Evolutionary conservation across 2,113 vertebrate genomes (phyloP), one percentile per base, ranked within the genome.

Genomic region (Ceyx margarethae): DNA sequence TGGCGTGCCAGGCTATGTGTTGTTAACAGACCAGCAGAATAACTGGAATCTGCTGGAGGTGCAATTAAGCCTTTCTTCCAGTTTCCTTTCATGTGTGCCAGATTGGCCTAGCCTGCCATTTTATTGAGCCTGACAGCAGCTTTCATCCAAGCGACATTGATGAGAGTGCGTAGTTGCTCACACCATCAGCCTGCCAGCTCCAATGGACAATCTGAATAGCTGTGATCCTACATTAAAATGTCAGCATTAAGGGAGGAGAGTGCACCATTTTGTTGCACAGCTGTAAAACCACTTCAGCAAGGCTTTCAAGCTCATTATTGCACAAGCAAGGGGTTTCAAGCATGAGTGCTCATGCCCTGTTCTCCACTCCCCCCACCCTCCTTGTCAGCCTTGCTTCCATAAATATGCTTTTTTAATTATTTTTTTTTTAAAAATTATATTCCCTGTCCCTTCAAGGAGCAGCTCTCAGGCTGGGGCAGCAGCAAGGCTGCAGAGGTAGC

Each of bases 291-390:
- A 95, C 95, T 95, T 96, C 95, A 96, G 90, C 83, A 66, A 95
- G 95, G 95, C 96, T 96, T 96, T 96, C 95, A 96, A 94, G 96
- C 95, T 96, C 96, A 96, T 96, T 96, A 96, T 94, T 96, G 84
- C 94, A 94, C 92, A 94, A 93, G 94, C 89, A 95, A 95, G 91
- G 92, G 94, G 95, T 94, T 96, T 96, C 92, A 96, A 94, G 95
- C 95, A 95, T 96, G 96, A 96, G 92, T 95, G 96, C 92, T 96
- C 29, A 94, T 93, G 91, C 85, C 85, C 95, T 79, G 90, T 91
- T 93, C 93, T 91, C 85, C 68, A 65, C 68, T 85, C 64, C 45
- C 76, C 90, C 68, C 69, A 37, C 37, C 65, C 10, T 16, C 40
- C 81, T 87, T 72, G 50, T 86, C 89, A 92, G 81, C 43, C 71